Evolutionary conservation across 2,113 vertebrate genomes (phyloP).

Genomic region (Phylloscopus trochiloides): DNA sequence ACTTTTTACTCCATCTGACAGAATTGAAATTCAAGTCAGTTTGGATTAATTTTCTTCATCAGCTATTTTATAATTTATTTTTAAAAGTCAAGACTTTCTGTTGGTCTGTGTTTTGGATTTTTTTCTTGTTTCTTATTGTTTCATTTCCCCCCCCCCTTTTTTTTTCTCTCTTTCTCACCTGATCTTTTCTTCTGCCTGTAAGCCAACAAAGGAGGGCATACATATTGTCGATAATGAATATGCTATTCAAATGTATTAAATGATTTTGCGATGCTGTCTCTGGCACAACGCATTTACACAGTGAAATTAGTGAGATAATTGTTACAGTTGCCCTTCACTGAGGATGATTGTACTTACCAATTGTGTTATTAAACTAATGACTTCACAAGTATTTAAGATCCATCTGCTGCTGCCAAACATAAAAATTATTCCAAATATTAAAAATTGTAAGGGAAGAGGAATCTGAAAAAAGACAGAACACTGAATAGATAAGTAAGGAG

Average conservation of each 20-base stretch:
- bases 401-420: not conserved
- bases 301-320: conserved; percentile 24
- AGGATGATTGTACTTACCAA: not conserved
- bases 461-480: not conserved
- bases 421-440: conserved; percentile 7
- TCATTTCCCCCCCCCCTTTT: not conserved
- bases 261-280: not conserved
- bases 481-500: not conserved
- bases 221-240: not conserved
- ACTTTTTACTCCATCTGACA: conserved; percentile 25
- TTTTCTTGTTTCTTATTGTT: accelerated
- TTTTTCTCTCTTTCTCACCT: not conserved
- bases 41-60: conserved; percentile 52
- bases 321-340: conserved; percentile 13
- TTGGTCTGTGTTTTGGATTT: accelerated
- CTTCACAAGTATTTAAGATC: conserved; percentile 8
- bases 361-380: not conserved
- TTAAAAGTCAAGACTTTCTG: not conserved
- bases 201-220: not conserved
- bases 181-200: not conserved
- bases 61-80: conserved; percentile 47
- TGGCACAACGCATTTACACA: not conserved
- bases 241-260: not conserved
- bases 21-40: conserved; percentile 33
- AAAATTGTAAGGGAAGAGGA: not conserved